Base-by-base conservation (phyloP, 2,888 invertebrate species). In the Unio pictorum region DNA sequence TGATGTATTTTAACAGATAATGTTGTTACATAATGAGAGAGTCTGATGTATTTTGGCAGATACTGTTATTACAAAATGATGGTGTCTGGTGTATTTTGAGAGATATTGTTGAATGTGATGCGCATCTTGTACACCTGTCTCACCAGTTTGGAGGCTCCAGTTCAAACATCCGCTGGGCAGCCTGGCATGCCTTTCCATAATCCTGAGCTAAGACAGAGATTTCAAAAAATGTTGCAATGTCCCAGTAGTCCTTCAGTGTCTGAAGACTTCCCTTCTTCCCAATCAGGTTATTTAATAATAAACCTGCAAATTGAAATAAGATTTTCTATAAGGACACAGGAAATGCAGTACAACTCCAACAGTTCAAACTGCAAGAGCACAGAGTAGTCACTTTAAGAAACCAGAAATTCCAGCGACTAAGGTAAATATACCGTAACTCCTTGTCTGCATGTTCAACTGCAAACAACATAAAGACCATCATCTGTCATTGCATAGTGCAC, bases 221-320 rank as follows among this genome's bases (percentile, higher is more conserved):
- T 91, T 98, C 98, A 90, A 99, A 98, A 92, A 97, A 99, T 2
- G 97, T 98, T 0, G 98, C 98, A 20, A 99, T 98, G 90, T 98
- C 98, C 99, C 99, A 99, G 88, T 99, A 99, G 89, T 99, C 98
- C 82, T 95, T 95, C 28, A 99, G 92, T 0, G 96, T 96, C 0
- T 95, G 94, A 54, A 99, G 91, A 88, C 96, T 97, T 61, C 99
- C 99, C 89, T 99, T 99, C 88, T 97, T 96, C 0, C 99, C 99
- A 85, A 99, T 98, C 71, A 99, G 92, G 91, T 98, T 98, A 90
- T 99, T 99, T 76, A 99, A 91, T 15, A 97, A 95, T 93, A 98
- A 95, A 64, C 95, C 95, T 93, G 90, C 45, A 45, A 62, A 82
- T 73, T 78, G 15, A 23, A 62, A 45, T 5, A 62, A 6, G 15